Percentiles rank a stretch among this genome's conserved stretches.
phyloP scores from a whole-genome alignment of 2,797 vertebrate species.

The Odontamblyopus rebecca region DNA sequence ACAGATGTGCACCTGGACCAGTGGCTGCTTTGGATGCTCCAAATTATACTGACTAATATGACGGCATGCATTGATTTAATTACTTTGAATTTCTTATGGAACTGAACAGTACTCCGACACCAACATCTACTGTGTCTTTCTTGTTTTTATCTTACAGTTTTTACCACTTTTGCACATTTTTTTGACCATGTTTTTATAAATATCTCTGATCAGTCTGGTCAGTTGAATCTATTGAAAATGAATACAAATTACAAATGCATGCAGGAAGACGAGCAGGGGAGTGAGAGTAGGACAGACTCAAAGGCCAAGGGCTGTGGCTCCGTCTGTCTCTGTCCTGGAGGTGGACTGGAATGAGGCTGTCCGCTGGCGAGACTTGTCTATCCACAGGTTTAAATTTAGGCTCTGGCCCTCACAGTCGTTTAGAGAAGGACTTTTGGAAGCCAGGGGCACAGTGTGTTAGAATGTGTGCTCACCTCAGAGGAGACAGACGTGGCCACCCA shows the following conservation, averaged over 20 bases:
- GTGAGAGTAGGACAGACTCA: slow-evolving; percentile 39
- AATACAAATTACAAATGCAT: slow-evolving; percentile 37
- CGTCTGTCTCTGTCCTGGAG: slow-evolving; percentile 19
- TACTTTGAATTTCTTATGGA: no score
- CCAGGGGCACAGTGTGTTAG: slow-evolving; percentile 49
- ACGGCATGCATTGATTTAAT: no score
- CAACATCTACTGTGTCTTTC: no score
- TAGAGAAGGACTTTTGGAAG: slow-evolving; percentile 29
- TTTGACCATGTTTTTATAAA: no score
- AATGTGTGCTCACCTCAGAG: slow-evolving; percentile 38
- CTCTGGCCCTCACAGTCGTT: slow-evolving; percentile 35
- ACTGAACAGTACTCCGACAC: no score
- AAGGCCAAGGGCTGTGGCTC: slow-evolving; percentile 29
- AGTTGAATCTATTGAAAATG: slow-evolving; percentile 9
- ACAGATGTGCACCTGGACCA: no score
- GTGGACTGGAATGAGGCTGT: slow-evolving; percentile 60
- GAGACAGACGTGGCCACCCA: slow-evolving; percentile 37
- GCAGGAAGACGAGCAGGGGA: slow-evolving; percentile 31
- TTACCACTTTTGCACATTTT: neutral
- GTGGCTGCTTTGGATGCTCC: no score
- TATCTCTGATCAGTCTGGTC: neutral
- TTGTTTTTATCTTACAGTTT: no score
- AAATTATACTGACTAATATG: no score
- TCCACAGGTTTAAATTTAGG: slow-evolving; percentile 82
- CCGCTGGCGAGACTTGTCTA: slow-evolving; percentile 73